Evolutionary conservation across 1,140 invertebrate genomes (phyloP), one percentile per base, ranked within the genome.

Genomic region (Aphidius ervi): DNA sequence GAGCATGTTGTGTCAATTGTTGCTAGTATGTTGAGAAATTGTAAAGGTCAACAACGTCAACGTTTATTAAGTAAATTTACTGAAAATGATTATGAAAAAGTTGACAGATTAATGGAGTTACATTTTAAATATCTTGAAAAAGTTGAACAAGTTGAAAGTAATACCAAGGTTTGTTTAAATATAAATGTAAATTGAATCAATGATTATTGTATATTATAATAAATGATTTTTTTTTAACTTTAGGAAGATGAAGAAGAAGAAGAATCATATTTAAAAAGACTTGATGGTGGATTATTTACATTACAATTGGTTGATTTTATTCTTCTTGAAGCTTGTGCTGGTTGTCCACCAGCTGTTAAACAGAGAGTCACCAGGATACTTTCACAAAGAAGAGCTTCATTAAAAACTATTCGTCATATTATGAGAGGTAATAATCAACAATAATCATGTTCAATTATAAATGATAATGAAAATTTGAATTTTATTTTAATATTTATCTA

Each of bases 71-170:
- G 89, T 66, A 99, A 99, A 83, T 99, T 99, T 76, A 92, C 89
- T 1, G 98, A 99, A 82, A 98, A 98, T 75, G 95, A 99, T 81
- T 91, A 95, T 70, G 98, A 99, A 81, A 99, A 99, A 83, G 93
- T 99, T 0, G 97, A 99, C 74, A 79, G 97, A 67, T 81, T 99
- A 10, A 82, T 99, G 73, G 97, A 99, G 77, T 81, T 99, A 48
- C 96, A 99, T 82, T 96, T 99, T 68, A 98, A 98, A 76, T 99
- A 99, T 80, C 84, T 95, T 67, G 93, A 96, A 69, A 96, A 95
- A 82, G 92, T 98, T 2, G 89, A 95, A 68, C 82, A 85, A 54
- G 86, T 92, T n/a, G 95, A 98, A 79, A 86, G 86, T 49, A 82
- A 86, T 62, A 66, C 67, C 20, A 82, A 72, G 71, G 81, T 72